Conservation (phyloP, 35 echinoderm and acorn worm genomes). For the Nesometra sesokonis region DNA sequence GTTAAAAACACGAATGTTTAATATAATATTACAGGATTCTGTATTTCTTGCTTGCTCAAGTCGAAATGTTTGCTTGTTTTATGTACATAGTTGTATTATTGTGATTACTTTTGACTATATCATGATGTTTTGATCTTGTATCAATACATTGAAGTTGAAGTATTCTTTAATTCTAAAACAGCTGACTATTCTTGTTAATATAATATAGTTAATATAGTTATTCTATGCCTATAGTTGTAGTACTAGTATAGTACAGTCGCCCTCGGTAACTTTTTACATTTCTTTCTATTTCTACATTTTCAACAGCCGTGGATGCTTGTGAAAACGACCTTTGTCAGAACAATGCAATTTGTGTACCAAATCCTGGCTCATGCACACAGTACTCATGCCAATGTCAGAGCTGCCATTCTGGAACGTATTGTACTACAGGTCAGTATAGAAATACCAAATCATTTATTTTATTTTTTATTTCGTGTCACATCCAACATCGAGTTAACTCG, state of each 20-base stretch:
- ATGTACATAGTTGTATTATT: too few relatives aligned
- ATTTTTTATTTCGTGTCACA: neutral
- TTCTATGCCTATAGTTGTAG: neutral
- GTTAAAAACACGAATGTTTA: too few relatives aligned
- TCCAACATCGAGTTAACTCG: neutral
- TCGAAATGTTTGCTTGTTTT: too few relatives aligned
- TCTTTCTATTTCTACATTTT: neutral
- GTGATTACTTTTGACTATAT: too few relatives aligned
- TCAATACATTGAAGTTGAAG: too few relatives aligned
- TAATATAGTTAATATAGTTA: too few relatives aligned
- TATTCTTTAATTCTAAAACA: too few relatives aligned
- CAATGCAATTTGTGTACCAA: slow-evolving; percentile 28
- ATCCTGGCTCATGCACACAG: slow-evolving; percentile 27
- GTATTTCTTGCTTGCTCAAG: too few relatives aligned
- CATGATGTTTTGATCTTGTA: too few relatives aligned
- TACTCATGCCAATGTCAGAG: slow-evolving; percentile 45
- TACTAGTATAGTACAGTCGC: neutral
- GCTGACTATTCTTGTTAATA: too few relatives aligned
- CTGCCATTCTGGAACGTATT: slow-evolving; percentile 45
- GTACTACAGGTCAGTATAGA: slow-evolving; percentile 28
- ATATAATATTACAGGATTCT: too few relatives aligned
- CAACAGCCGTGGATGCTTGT: slow-evolving; percentile 41
- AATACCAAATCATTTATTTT: neutral
- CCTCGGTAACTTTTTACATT: too few relatives aligned
- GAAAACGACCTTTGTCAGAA: slow-evolving; percentile 37